Base-by-base conservation (phyloP, 1,140 invertebrate species). In the Habropoda laboriosa region DNA sequence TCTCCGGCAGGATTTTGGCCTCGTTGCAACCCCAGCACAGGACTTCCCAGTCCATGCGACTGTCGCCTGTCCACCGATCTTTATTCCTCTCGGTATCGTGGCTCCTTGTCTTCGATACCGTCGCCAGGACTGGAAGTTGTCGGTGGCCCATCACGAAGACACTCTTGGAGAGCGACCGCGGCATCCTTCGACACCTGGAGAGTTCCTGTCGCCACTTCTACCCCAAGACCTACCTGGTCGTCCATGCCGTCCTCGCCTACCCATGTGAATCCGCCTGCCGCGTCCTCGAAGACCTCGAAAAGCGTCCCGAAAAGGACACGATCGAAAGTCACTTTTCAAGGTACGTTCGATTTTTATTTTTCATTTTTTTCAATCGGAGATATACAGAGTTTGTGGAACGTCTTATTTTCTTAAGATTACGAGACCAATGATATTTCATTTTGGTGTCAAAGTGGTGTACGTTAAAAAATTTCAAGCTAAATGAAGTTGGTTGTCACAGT, bases 241-340 rank as follows among this genome's bases (percentile, higher is more conserved):
- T 94, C 94, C 3, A 92, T 94, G 89, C 94, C 94, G 0, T 93
- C 94, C 7, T 94, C 94, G 3, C 94, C 94, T 0, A 94, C 93
- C 16, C 93, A 94, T 49, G 82, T 91, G 4, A 87, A 91, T 82
- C 92, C 91, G 13, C 90, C 89, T 0, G 53, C 83, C 12, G 82
- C 82, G 0, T 68, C 82, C 0, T 74, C 87, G 12, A 88, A 85
- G 57, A 82, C 85, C 30, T 83, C 84, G 6, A 92, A 91, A 57
- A 90, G 87, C 66, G 70, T 84, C 35, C 89, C 89, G 16, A 93
- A 91, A 75, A 88, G 89, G 71, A 90, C 91, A 27, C 89, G 91
- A 12, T 92, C 93, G n/a, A 93, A 93, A 85, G 93, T 94, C 55
- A 94, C 93, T 1, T 94, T 94, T 64, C 91, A 93, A 92, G 93